Percentiles rank a stretch among this genome's conserved stretches.
Conservation (phyloP, 2,797 vertebrate genomes). For the Enteromius paludinosus region DNA sequence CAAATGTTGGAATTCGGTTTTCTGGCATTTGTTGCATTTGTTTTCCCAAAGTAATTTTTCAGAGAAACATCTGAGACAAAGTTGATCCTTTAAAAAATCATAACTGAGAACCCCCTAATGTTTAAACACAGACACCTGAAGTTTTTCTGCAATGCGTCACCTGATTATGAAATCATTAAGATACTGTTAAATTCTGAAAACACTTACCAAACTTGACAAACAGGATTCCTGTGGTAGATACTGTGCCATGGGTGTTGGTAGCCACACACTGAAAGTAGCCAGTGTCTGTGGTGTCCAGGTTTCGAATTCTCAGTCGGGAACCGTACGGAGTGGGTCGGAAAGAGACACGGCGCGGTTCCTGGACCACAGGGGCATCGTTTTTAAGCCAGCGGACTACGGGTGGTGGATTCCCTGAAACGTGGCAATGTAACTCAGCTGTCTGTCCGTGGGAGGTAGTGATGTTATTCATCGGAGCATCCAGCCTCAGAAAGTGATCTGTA, state of each 20-base stretch:
- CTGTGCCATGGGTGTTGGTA: conserved; percentile 85
- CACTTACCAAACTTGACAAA: conserved; percentile 96
- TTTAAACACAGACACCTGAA: not conserved
- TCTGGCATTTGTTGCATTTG: not conserved
- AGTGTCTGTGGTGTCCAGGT: conserved; percentile 96
- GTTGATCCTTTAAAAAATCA: not conserved
- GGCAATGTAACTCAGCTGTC: conserved; percentile 91
- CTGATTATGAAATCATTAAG: not conserved
- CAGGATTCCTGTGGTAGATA: conserved; percentile 93
- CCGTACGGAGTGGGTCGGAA: conserved; percentile 86
- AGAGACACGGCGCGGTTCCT: conserved; percentile 91
- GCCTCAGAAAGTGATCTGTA: conserved; percentile 84
- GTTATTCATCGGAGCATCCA: conserved; percentile 96
- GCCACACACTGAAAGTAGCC: conserved; percentile 98
- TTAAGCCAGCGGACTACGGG: conserved; percentile 94
- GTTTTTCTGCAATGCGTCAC: not conserved
- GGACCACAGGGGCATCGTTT: conserved; percentile 95
- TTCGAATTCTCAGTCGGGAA: conserved; percentile 92
- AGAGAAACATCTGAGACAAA: not conserved
- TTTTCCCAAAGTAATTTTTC: not conserved
- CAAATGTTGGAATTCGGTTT: not conserved
- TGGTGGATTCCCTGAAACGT: conserved; percentile 87
- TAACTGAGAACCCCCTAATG: not conserved
- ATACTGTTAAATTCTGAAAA: not conserved
- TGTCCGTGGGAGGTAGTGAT: conserved; percentile 95